Evolutionary conservation across 2,888 invertebrate genomes (phyloP).

Genomic region (Palloptera scutellata): DNA sequence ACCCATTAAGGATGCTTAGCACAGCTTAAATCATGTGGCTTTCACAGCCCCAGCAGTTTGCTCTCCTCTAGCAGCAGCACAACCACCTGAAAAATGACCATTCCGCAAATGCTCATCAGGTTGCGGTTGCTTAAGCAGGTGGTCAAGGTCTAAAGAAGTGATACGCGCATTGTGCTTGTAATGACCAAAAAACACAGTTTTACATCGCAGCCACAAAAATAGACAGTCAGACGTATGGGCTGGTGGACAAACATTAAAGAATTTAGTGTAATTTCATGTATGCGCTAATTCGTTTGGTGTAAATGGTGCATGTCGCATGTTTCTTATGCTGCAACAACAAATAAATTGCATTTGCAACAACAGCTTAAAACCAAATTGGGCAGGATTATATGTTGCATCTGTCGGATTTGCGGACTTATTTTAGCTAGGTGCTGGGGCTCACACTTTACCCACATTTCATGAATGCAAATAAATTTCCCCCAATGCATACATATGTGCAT

Average conservation of each 20-base stretch:
- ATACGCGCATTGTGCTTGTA: constrained; percentile 22
- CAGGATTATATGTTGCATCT: constrained; percentile 28
- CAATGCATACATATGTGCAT: too few relatives aligned
- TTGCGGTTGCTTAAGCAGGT: constrained; percentile 23
- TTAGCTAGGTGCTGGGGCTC: constrained; percentile 31
- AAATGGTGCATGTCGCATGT: background rate
- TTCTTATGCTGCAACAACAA: background rate
- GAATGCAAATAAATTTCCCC: constrained; percentile 7
- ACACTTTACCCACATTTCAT: constrained; percentile 8
- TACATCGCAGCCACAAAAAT: background rate
- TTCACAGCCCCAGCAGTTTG: background rate
- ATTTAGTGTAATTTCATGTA: constrained; percentile 37
- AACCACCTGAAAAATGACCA: background rate
- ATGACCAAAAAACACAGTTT: too few relatives aligned
- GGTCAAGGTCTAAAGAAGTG: constrained; percentile 10
- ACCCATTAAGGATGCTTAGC: constrained; percentile 36
- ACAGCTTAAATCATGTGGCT: background rate
- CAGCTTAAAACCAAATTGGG: constrained; percentile 28
- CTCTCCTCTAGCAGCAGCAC: background rate
- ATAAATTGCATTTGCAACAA: background rate
- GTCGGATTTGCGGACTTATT: constrained; percentile 39
- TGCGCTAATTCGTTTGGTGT: constrained; percentile 34
- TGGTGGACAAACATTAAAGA: constrained; percentile 5
- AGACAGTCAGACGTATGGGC: background rate
- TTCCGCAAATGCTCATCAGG: constrained; percentile 4